Evolutionary conservation across 2,888 invertebrate genomes (phyloP), one percentile per base, ranked within the genome.

Genomic region (Pediacus dermestoides): DNA sequence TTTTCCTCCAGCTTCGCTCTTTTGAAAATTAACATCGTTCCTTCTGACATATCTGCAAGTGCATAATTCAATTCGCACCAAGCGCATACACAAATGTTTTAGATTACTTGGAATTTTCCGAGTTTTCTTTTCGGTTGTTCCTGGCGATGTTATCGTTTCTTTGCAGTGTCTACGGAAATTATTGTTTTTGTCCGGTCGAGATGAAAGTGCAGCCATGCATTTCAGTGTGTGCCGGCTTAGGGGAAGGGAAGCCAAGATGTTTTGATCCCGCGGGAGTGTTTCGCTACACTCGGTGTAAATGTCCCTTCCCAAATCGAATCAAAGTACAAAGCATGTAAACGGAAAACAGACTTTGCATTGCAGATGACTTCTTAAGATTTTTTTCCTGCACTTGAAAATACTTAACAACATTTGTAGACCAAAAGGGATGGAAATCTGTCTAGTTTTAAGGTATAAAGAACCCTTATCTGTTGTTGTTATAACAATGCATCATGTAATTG

Each of bases 201-300:
- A 48, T 48, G 44, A 40, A 42, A 48, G 38, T 47, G 44, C 48
- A 44, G 14, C 37, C 44, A 44, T 48, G 44, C 48, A 44, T 48
- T 40, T 11, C 28, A 10, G 7, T 28, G 23, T n/a, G 3, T 23
- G n/a, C 3, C 23, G 23, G 23, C n/a, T 9, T 4, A n/a, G 23
- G 9, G 23, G 21, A 18, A n/a, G 21, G 21, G 6, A 7, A 6
- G 21, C n/a, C 6, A 18, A 18, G 21, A 18, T 18, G 21, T 18
- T 18, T 18, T n/a, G 21, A 32, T 22, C 38, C 10, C 38, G 2
- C 6, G 38, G 38, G 38, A 26, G 38, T 33, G 27, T 38, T 38
- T 38, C 38, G 16, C 32, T 31, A 16, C 38, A 27, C 32, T 32
- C 33, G 16, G 27, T 38, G 31, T 38, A 38, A 38, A 38, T 38